These are phyloP conservation scores for Sparus aurata DNA, from an alignment of 2,797 vertebrate genomes.

Conservation along the genomic window DNA sequence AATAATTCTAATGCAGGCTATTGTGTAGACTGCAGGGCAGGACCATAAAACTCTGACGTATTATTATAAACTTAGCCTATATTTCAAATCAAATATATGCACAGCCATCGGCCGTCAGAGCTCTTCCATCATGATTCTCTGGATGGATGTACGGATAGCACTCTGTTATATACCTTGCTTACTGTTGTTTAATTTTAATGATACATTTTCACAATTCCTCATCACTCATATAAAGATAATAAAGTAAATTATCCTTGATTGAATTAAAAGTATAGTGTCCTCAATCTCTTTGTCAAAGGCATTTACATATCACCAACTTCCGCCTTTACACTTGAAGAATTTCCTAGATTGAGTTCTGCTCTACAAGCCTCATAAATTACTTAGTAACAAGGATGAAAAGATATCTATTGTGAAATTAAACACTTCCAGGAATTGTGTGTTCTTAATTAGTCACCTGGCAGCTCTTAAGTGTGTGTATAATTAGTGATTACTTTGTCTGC, in stretches of 20 bases:
- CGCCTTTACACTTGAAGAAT: background rate
- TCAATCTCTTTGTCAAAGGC: background rate
- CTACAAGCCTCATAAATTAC: background rate
- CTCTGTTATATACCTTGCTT: background rate
- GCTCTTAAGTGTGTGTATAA: background rate
- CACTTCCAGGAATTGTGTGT: constrained; percentile 16
- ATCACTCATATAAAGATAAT: background rate
- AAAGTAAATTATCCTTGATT: too few species aligned
- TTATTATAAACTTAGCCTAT: background rate
- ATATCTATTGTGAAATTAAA: constrained; percentile 5
- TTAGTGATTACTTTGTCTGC: constrained; percentile 22
- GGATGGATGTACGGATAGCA: background rate
- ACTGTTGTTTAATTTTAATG: constrained; percentile 7
- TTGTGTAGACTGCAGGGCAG: background rate
- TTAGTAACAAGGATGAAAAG: constrained; percentile 11
- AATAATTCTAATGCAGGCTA: background rate
- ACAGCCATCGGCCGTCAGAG: background rate
- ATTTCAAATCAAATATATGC: constrained; percentile 5
- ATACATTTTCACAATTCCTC: background rate
- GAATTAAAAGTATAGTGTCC: background rate
- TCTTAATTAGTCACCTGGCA: constrained; percentile 4
- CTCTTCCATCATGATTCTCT: background rate
- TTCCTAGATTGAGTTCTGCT: background rate
- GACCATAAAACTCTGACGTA: background rate
- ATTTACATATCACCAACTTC: background rate